Conservation (phyloP, 2,888 invertebrate genomes). For the Odontomyia ornata region DNA sequence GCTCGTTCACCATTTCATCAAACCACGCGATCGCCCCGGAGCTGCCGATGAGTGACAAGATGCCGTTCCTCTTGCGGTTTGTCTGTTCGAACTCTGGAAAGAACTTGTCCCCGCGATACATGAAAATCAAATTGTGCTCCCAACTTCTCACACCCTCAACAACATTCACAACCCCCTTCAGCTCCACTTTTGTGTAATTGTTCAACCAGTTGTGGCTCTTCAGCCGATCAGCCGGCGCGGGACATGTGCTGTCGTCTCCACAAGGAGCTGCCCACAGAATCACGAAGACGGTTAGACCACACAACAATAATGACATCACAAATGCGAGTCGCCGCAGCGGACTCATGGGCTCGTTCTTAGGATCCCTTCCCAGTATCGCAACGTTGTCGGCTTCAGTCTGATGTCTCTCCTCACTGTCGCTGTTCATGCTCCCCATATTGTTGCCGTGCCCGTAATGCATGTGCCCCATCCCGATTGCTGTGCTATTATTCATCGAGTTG, state of each 20-base stretch:
- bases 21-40: slow-evolving; percentile 80
- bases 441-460: slow-evolving; percentile 51
- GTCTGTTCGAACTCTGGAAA: slow-evolving; percentile 66
- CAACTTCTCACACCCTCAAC: slow-evolving; percentile 72
- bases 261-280: slow-evolving; percentile 83
- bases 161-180: slow-evolving; percentile 75
- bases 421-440: slow-evolving; percentile 59
- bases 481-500: slow-evolving; percentile 53
- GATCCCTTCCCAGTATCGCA: slow-evolving; percentile 60
- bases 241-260: slow-evolving; percentile 74
- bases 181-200: slow-evolving; percentile 74
- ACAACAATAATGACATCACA: slow-evolving; percentile 75
- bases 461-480: slow-evolving; percentile 41
- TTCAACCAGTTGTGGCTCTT: slow-evolving; percentile 75
- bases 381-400: slow-evolving; percentile 61
- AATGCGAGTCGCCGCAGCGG: slow-evolving; percentile 74
- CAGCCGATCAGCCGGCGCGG: slow-evolving; percentile 66
- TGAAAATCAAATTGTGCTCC: slow-evolving; percentile 76
- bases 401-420: slow-evolving; percentile 60
- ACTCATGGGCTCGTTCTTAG: slow-evolving; percentile 71
- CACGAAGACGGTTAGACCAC: slow-evolving; percentile 74
- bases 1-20: slow-evolving; percentile 73
- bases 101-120: slow-evolving; percentile 76
- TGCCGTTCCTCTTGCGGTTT: slow-evolving; percentile 67
- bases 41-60: slow-evolving; percentile 74